These are phyloP conservation scores for Hirudinaria manillensis DNA, from an alignment of 2,888 invertebrate species.

Conservation along the genomic window DNA sequence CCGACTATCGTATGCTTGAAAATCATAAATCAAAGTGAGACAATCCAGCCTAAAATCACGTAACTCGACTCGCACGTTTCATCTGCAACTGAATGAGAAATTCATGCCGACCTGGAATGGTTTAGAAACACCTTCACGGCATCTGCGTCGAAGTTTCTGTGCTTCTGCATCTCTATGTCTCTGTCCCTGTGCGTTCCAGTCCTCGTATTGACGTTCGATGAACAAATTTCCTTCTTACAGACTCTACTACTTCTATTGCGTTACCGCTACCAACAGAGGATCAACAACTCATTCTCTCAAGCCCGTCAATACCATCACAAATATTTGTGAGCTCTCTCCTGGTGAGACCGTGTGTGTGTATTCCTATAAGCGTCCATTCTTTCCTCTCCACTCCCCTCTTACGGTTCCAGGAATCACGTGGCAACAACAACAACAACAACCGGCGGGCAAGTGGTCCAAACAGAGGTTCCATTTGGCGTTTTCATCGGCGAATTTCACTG, in stretches of 20 bases:
- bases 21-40: constrained; percentile 15
- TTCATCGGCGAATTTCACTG: not conserved
- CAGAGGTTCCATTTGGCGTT: not conserved
- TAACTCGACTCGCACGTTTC: not conserved
- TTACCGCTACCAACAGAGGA: not conserved
- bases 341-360: too few relatives aligned
- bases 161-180: too few relatives aligned
- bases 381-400: too few relatives aligned
- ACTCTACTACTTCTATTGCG: constrained; percentile 16
- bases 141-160: too few relatives aligned
- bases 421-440: too few relatives aligned
- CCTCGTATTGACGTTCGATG: not conserved
- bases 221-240: constrained; percentile 12
- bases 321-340: too few relatives aligned
- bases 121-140: too few relatives aligned
- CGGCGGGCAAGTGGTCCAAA: too few relatives aligned
- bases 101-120: not conserved
- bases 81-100: not conserved
- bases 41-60: not conserved
- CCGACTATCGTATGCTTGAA: constrained; percentile 16
- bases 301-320: not conserved
- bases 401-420: too few relatives aligned
- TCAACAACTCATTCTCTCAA: not conserved
- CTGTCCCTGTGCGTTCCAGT: too few relatives aligned
- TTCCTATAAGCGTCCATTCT: too few relatives aligned